Conservation (phyloP, 2,797 vertebrate genomes). For the Otolemur crassicaudatus region DNA sequence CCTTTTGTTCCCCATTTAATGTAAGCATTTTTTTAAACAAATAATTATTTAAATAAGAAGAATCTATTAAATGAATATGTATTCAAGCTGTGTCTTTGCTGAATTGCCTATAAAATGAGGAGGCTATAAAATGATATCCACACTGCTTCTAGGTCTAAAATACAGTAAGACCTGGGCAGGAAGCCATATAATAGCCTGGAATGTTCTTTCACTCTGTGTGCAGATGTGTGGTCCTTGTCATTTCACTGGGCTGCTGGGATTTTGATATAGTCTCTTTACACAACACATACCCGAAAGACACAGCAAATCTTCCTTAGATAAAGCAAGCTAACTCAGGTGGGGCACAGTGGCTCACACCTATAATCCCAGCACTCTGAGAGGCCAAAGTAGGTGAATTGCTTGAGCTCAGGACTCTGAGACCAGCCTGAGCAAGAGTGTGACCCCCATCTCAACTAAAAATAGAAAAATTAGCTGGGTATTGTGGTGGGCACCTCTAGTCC, state of each 20-base stretch:
- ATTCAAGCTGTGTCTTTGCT: conserved; percentile 2
- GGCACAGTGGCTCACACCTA: too few species aligned
- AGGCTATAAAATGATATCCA: neutral
- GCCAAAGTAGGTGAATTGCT: too few species aligned
- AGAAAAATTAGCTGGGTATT: too few species aligned
- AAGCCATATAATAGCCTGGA: neutral
- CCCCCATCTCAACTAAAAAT: too few species aligned
- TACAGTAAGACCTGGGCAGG: neutral
- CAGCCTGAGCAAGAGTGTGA: too few species aligned
- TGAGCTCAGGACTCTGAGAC: too few species aligned
- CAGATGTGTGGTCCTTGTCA: neutral
- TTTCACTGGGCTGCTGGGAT: neutral
- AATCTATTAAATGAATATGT: neutral
- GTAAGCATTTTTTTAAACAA: neutral
- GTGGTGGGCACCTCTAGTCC: too few species aligned
- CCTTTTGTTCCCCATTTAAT: neutral
- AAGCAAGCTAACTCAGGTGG: neutral
- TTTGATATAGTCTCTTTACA: conserved; percentile 20
- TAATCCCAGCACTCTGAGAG: too few species aligned
- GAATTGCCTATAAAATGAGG: neutral
- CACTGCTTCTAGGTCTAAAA: conserved; percentile 17
- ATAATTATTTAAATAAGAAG: conserved; percentile 15
- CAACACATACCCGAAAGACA: neutral
- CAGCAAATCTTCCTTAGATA: neutral
- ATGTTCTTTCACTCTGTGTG: neutral